These are phyloP conservation scores for Ephialtes manifestator DNA, from an alignment of 2,888 invertebrate species.

Conservation along the genomic window DNA sequence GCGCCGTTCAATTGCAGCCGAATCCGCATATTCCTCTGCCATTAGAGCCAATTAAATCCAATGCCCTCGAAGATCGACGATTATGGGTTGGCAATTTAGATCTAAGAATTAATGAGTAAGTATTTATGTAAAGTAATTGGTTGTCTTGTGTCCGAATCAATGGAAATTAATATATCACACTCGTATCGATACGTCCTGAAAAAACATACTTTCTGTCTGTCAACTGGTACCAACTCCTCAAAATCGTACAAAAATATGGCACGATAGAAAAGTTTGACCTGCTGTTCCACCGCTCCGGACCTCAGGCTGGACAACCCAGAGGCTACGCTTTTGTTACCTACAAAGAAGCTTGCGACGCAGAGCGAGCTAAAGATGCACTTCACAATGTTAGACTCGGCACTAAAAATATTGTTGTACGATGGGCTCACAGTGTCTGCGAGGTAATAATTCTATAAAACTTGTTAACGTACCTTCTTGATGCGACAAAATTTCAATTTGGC, in stretches of 20 bases:
- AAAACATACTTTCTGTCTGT: slow-evolving; percentile 83
- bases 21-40: slow-evolving; percentile 86
- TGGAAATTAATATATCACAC: slow-evolving; percentile 31
- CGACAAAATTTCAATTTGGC: not conserved
- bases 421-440: slow-evolving; percentile 92
- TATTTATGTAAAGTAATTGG: slow-evolving; percentile 79
- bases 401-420: slow-evolving; percentile 92
- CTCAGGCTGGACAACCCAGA: slow-evolving; percentile 94
- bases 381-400: slow-evolving; percentile 92
- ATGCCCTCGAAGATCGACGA: slow-evolving; percentile 89
- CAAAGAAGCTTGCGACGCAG: slow-evolving; percentile 89
- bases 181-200: slow-evolving; percentile 58
- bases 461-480: not conserved
- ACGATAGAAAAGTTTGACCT: slow-evolving; percentile 98
- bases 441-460: slow-evolving; percentile 84
- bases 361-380: slow-evolving; percentile 90
- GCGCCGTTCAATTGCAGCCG: slow-evolving; percentile 37
- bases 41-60: slow-evolving; percentile 88
- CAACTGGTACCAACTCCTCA: slow-evolving; percentile 97
- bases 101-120: slow-evolving; percentile 97
- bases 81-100: slow-evolving; percentile 98
- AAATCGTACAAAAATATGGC: slow-evolving; percentile 98
- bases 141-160: not conserved
- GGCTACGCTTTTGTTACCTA: slow-evolving; percentile 98
- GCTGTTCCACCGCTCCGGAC: slow-evolving; percentile 96